phyloP scores from a whole-genome alignment of 2,888 invertebrate genomes.

The Lacanobia oleracea region DNA sequence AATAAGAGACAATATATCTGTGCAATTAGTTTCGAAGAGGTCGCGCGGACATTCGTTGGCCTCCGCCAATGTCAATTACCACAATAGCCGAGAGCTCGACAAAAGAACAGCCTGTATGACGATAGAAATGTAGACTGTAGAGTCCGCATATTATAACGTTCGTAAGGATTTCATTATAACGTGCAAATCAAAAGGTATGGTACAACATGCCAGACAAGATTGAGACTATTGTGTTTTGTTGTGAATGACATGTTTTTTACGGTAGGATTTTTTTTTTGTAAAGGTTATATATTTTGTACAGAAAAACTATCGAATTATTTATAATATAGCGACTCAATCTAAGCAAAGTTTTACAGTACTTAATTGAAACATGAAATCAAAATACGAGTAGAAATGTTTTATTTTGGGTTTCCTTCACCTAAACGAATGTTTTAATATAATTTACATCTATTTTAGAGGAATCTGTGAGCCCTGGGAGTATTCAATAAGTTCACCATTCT shows the following conservation, averaged over 20 bases:
- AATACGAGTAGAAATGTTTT: no score
- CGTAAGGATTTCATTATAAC: not conserved
- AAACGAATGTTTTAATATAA: not conserved
- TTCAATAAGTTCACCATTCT: not conserved
- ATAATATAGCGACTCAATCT: no score
- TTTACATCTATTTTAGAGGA: not conserved
- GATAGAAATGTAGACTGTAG: constrained; percentile 53
- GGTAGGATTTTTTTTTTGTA: not conserved
- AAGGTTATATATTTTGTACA: not conserved
- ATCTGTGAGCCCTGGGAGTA: not conserved
- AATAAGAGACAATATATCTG: constrained; percentile 65
- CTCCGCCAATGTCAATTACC: constrained; percentile 81
- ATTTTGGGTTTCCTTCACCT: no score
- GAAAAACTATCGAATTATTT: no score
- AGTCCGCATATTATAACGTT: constrained; percentile 22
- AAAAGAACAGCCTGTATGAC: constrained; percentile 61
- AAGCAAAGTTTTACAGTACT: no score
- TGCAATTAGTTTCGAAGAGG: constrained; percentile 73
- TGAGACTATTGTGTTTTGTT: no score
- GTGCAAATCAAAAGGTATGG: not conserved
- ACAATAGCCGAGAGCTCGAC: constrained; percentile 67
- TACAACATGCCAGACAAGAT: not conserved
- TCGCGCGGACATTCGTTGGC: constrained; percentile 77
- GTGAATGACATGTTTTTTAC: no score
- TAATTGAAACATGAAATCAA: no score